Conservation (phyloP, 2,888 invertebrate genomes). For the Cabera pusaria region DNA sequence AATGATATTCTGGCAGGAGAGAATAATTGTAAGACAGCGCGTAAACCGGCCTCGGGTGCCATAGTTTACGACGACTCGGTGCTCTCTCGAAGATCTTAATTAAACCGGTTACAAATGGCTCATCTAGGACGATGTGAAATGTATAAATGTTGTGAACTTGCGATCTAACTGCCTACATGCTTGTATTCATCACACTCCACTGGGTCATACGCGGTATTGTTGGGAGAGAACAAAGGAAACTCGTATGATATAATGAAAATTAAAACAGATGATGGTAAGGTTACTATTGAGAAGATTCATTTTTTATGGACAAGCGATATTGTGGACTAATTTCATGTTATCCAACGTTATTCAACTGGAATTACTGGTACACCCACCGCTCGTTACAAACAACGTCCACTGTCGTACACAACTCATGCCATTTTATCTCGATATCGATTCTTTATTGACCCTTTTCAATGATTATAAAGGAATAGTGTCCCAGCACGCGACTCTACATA, state of each 20-base stretch:
- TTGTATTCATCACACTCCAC: no score
- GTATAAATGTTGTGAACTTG: constrained; percentile 9
- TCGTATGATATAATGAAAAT: no score
- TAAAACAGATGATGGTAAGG: no score
- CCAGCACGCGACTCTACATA: constrained; percentile 40
- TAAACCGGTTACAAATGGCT: constrained; percentile 44
- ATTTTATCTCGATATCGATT: constrained; percentile 35
- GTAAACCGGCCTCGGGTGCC: constrained; percentile 42
- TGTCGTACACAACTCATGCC: constrained; percentile 24
- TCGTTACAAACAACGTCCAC: constrained; percentile 10
- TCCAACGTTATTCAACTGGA: no score
- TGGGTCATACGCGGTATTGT: no score
- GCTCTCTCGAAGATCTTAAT: constrained; percentile 49
- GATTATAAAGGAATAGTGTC: constrained; percentile 36
- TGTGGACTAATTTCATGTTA: no score
- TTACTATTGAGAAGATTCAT: no score
- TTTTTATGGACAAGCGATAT: no score
- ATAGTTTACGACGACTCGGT: constrained; percentile 52
- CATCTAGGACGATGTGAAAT: constrained; percentile 29
- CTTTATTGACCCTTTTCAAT: constrained; percentile 45
- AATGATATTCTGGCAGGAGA: constrained; percentile 59
- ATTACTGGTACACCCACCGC: no score
- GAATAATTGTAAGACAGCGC: constrained; percentile 60
- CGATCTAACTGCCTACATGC: no score
- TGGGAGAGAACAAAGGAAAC: no score